Conservation (phyloP, 2,113 vertebrate species). For the Micronisus gabar region DNA sequence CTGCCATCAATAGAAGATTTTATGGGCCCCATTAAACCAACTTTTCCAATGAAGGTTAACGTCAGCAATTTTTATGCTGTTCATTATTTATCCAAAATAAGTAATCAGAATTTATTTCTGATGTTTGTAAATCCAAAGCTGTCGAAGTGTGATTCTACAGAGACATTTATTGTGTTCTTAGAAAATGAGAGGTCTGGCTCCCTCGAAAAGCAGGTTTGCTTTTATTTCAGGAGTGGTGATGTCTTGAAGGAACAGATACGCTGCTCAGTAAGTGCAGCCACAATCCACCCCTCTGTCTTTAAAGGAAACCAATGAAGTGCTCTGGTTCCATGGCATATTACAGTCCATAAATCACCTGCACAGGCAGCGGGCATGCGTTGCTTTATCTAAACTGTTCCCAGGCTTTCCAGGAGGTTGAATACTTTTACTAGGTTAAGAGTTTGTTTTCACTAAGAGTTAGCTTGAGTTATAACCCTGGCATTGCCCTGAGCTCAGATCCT, state of each 20-base stretch:
- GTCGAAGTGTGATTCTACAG: not conserved
- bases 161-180: not conserved
- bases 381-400: not conserved
- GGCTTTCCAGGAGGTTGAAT: not conserved
- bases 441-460: not conserved
- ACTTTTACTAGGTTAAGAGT: not conserved
- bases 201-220: not conserved
- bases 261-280: not conserved
- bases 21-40: slow-evolving; percentile 72
- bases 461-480: not conserved
- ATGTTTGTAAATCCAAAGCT: not conserved
- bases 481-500: not conserved
- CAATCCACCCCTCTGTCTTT: not conserved
- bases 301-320: not conserved
- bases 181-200: not conserved
- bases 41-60: slow-evolving; percentile 67
- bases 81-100: slow-evolving; percentile 74
- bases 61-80: slow-evolving; percentile 67
- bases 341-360: not conserved
- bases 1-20: slow-evolving; percentile 72
- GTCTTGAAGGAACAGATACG: not conserved
- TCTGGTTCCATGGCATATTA: not conserved
- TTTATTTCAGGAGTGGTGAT: not conserved
- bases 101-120: slow-evolving; percentile 67
- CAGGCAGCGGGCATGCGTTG: not conserved